Base-by-base conservation (phyloP, 2,888 invertebrate species). In the Drosophila meridiana region DNA sequence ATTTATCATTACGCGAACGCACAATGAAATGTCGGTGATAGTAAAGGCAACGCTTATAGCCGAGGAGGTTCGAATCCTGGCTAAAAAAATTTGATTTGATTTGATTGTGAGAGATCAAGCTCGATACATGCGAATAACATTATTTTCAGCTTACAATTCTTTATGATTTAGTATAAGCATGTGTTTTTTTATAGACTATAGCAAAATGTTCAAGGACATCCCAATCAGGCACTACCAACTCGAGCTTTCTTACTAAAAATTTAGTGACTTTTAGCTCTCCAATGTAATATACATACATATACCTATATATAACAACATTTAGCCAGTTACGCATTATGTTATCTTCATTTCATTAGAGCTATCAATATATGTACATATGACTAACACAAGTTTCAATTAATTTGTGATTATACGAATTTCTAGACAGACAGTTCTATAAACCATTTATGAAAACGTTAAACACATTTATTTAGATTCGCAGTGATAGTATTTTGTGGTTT, bases 331-430 rank as follows among this genome's bases (percentile, higher is more conserved):
- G n/a, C 14, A 14, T 30, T 4, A 30, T 8, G 5, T 52, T 52
- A 52, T 52, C 50, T 50, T 9, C n/a, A 34, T 32, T n/a, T n/a
- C 28, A 47, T 30, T 48, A 3, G 14, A 20, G n/a, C 32, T 32
- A 32, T n/a, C 5, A 50, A 5, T 11, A 52, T n/a, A n/a, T 7
- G 6, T 40, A 9, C 3, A 34, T 34, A 52, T 52, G 50, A 52
- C 50, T 52, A 52, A 52, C 50, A 34, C 32, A 52, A 52, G 34
- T 52, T 20, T 20, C 50, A 34, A 34, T 52, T 36, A 34, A 52
- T 11, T 11, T 52, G 34, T 20, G 52, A 34, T 34, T 34, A 52
- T 20, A 20, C 20, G 34, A 20, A 52, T 34, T 34, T 34, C 20
- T 52, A 34, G 52, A 34, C 52, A 34, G n/a, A 8, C 32, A 8